These are phyloP conservation scores for Neoniphon sammara DNA, from an alignment of 2,797 vertebrate genomes.

Conservation along the genomic window DNA sequence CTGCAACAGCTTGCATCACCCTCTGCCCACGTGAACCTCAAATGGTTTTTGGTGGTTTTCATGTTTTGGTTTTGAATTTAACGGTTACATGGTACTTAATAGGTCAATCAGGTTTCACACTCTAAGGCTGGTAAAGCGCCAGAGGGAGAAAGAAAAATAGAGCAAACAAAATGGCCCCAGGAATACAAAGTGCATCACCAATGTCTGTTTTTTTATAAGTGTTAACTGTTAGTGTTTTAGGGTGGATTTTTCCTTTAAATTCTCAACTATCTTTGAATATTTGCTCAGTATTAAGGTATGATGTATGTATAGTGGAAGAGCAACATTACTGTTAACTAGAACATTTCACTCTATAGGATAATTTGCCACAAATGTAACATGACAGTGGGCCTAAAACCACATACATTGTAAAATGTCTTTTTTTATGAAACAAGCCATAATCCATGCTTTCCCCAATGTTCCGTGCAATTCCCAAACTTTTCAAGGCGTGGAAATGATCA, in stretches of 20 bases:
- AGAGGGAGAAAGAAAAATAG: too few species aligned
- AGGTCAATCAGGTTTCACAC: too few species aligned
- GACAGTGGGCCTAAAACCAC: slow-evolving; percentile 16
- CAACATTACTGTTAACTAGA: neutral
- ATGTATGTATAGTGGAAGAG: neutral
- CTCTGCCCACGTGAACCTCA: too few species aligned
- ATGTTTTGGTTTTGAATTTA: too few species aligned
- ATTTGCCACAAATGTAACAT: slow-evolving; percentile 7
- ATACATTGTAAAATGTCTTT: slow-evolving; percentile 3
- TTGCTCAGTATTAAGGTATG: neutral
- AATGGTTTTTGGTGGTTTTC: too few species aligned
- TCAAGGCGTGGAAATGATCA: neutral
- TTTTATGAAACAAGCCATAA: neutral
- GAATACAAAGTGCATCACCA: neutral
- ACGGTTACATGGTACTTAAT: too few species aligned
- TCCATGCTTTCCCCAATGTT: neutral
- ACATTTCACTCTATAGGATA: slow-evolving; percentile 5
- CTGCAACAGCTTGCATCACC: too few species aligned
- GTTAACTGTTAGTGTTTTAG: neutral
- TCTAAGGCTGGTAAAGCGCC: too few species aligned
- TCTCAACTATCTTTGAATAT: neutral
- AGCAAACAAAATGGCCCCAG: neutral
- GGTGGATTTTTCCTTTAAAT: slow-evolving; percentile 47
- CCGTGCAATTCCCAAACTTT: neutral
- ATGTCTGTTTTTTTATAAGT: neutral